Conservation (phyloP, 2,888 invertebrate genomes). For the Hypercompe scribonia region DNA sequence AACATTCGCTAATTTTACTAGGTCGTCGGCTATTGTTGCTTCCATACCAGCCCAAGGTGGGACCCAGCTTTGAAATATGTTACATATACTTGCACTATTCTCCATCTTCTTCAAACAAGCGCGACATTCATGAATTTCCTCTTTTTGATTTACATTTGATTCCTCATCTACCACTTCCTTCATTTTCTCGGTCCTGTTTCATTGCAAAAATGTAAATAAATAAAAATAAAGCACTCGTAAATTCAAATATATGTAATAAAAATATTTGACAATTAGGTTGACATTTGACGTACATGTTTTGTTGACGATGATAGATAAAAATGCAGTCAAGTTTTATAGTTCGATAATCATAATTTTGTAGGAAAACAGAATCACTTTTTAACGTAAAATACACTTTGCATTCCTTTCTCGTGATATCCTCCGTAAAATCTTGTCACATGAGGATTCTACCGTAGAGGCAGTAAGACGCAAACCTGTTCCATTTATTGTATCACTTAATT, state of each 20-base stretch:
- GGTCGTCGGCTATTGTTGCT: constrained; percentile 69
- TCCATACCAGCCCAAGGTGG: constrained; percentile 69
- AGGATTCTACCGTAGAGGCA: constrained; percentile 12
- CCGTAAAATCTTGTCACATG: background rate
- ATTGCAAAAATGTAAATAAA: constrained; percentile 29
- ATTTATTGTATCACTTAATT: background rate
- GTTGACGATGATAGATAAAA: constrained; percentile 42
- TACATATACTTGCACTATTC: constrained; percentile 49
- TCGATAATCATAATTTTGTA: background rate
- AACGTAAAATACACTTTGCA: background rate
- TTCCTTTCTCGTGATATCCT: background rate
- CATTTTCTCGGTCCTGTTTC: constrained; percentile 40
- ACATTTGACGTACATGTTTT: constrained; percentile 49
- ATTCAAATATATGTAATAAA: constrained; percentile 19
- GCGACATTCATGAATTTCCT: constrained; percentile 63
- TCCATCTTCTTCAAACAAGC: constrained; percentile 65
- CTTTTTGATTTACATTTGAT: constrained; percentile 13
- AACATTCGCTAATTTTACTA: constrained; percentile 68
- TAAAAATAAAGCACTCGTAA: constrained; percentile 25
- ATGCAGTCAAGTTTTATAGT: constrained; percentile 17
- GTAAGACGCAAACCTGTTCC: constrained; percentile 6
- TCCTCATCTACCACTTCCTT: constrained; percentile 22
- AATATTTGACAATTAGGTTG: constrained; percentile 43
- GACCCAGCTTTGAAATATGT: constrained; percentile 69
- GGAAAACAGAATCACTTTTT: constrained; percentile 10